Percentiles rank a stretch among this genome's conserved stretches.
phyloP scores from a whole-genome alignment of 1,140 invertebrate genomes.

The Trichonephila clavata region DNA sequence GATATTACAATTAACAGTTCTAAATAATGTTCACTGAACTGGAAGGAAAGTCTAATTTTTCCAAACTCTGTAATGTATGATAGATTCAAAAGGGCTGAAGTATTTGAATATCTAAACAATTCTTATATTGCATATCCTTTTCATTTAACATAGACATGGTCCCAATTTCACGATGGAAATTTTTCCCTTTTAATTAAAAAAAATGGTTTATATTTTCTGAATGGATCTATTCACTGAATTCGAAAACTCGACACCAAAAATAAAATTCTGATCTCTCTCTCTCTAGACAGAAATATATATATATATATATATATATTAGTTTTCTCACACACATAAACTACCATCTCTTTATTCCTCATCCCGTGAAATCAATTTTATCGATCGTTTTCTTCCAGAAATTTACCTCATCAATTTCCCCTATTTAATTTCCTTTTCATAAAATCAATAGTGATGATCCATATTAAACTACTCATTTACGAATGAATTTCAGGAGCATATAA shows the following conservation, averaged over 20 bases:
- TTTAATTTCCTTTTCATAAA: slow-evolving; percentile 34
- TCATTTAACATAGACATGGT: too few relatives aligned
- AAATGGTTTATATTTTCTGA: background rate
- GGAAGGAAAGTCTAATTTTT: too few relatives aligned
- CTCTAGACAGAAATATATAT: background rate
- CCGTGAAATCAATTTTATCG: slow-evolving; percentile 9
- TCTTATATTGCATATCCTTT: too few relatives aligned
- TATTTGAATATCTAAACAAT: too few relatives aligned
- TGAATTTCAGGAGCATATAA: background rate
- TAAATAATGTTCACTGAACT: too few relatives aligned
- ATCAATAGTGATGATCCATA: background rate
- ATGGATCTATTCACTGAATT: background rate
- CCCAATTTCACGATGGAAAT: too few relatives aligned
- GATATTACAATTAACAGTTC: too few relatives aligned
- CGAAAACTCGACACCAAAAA: background rate
- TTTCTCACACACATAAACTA: background rate
- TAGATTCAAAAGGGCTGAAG: too few relatives aligned
- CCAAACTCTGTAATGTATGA: too few relatives aligned
- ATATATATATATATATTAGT: slow-evolving; percentile 1
- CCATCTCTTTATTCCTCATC: background rate
- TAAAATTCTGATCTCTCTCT: slow-evolving; percentile 22
- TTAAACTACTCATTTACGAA: background rate
- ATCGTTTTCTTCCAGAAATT: background rate
- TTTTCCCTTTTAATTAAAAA: too few relatives aligned
- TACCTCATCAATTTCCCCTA: slow-evolving; percentile 8